phyloP scores from a whole-genome alignment of 2,797 vertebrate species.

The Hyperoplus lanceolatus region DNA sequence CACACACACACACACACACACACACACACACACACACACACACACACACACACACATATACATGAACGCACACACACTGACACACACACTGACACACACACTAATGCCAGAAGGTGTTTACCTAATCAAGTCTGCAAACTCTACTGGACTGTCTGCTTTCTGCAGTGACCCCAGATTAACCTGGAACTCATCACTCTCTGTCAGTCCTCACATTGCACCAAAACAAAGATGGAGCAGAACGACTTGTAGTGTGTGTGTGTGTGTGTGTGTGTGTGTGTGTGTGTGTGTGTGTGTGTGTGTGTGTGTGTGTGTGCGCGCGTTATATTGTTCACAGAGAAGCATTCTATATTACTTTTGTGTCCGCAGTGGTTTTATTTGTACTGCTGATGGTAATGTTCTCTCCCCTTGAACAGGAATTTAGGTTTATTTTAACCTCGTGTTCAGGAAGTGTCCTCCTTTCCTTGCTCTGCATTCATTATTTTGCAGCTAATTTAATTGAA shows the following conservation, averaged over 20 bases:
- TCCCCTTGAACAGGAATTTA: neutral
- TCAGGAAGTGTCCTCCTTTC: neutral
- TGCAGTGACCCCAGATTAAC: conserved; percentile 9
- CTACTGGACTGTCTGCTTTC: neutral
- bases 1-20: too few relatives aligned
- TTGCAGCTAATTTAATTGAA: neutral
- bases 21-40: too few relatives aligned
- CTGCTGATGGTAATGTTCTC: neutral
- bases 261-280: neutral
- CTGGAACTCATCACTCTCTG: neutral
- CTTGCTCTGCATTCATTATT: neutral
- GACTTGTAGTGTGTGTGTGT: neutral
- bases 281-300: conserved; percentile 10
- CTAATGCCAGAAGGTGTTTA: conserved; percentile 1
- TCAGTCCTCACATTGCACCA: neutral
- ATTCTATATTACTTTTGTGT: neutral
- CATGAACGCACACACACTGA: neutral
- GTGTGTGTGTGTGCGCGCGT: neutral
- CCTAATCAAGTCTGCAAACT: neutral
- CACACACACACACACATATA: too few relatives aligned
- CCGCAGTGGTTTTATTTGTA: neutral
- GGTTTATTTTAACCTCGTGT: neutral
- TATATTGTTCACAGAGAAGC: too few relatives aligned
- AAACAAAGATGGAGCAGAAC: conserved; percentile 6
- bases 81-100: neutral